Base-by-base conservation (phyloP, 2,797 vertebrate species). In the Manis pentadactyla region DNA sequence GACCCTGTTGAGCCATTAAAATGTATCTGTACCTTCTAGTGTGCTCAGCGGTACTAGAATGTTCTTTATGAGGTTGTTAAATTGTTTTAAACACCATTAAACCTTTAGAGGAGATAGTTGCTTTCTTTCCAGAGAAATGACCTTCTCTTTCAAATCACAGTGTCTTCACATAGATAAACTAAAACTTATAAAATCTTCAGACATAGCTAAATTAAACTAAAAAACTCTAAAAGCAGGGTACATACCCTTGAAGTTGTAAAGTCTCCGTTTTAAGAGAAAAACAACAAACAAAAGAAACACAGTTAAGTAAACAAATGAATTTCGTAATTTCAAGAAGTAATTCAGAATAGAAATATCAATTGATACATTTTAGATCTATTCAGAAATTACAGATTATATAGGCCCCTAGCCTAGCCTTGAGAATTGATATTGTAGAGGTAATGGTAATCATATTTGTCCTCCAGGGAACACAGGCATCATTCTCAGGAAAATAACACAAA, bases 51-150 rank as follows among this genome's bases (percentile, higher is more conserved):
- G 88, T 96, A 95, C 95, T 97, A 97, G 95, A 97, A 78, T 82
- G 81, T 57, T 98, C 96, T 98, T 98, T 98, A 97, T 42, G 57
- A 96, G 94, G 96, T 78, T 95, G 86, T 97, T 98, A 98, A 97
- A 96, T 87, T 98, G 96, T 96, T 98, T 98, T 94, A 97, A 98
- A 98, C 78, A 88, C 71, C 37, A 90, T 97, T 98, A 98, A 98
- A 96, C 74, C 87, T 94, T 96, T 96, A 94, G 96, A 95, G 91
- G 84, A 77, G 95, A 91, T 46, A 75, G 59, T 66, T 73, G 42
- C 82, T 97, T 95, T 95, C 78, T 94, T 93, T 95, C 82, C 77
- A 95, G 55, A 96, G 93, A 98, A 97, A 97, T 78, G 64, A 97
- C 92, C 61, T 97, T 97, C 96, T 92, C 87, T 95, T 97, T 97